A percentile compares a stretch with the other conserved stretches of the same genome.
These are phyloP conservation scores for Elanus axillaris DNA, from an alignment of 2,113 vertebrate species.

Conservation along the genomic window DNA sequence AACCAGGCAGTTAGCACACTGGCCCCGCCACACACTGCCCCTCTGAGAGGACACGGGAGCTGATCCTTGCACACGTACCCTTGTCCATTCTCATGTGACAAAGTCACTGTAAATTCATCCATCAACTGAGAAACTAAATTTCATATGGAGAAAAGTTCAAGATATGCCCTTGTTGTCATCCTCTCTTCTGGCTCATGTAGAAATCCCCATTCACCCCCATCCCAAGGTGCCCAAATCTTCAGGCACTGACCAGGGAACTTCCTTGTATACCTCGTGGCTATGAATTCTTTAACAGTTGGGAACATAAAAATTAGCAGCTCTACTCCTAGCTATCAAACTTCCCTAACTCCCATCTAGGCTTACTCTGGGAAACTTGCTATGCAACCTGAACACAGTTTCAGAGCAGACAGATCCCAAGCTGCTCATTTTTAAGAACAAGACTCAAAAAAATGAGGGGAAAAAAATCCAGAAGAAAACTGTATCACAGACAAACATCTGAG, in stretches of 20 bases:
- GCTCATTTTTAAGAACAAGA: neutral
- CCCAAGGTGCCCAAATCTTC: fast-evolving
- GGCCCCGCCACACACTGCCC: too few relatives aligned
- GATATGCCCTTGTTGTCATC: fast-evolving
- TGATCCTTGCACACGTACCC: neutral
- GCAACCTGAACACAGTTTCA: neutral
- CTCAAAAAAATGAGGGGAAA: neutral
- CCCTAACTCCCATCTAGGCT: neutral
- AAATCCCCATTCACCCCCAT: neutral
- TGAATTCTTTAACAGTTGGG: neutral
- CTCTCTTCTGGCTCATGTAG: neutral
- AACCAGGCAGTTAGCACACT: too few relatives aligned
- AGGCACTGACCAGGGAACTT: neutral
- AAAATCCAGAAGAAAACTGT: neutral
- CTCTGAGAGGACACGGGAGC: neutral
- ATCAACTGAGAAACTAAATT: neutral
- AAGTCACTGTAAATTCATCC: neutral
- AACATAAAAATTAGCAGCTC: neutral
- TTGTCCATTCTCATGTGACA: neutral
- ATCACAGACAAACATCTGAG: neutral
- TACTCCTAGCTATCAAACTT: neutral
- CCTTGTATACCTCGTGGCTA: fast-evolving
- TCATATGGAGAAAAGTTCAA: neutral
- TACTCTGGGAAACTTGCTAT: neutral
- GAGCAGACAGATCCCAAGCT: neutral